Percentiles rank a stretch among this genome's conserved stretches.
Conservation (phyloP, 2,888 invertebrate genomes). For the Sinopyrophorus schimmeli region DNA sequence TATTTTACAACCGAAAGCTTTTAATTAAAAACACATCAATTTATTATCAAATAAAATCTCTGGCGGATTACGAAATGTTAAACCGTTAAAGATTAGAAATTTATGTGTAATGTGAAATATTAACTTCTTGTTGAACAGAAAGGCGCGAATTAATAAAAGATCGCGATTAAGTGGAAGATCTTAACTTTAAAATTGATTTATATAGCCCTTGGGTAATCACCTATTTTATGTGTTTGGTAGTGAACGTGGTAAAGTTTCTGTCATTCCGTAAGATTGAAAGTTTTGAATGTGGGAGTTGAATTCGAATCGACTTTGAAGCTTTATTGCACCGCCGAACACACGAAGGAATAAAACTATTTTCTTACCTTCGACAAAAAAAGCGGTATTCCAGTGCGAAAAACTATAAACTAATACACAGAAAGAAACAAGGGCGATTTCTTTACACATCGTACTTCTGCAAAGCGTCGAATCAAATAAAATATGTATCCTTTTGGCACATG, state of each 20-base stretch:
- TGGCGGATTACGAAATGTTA: no score
- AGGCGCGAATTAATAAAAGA: no score
- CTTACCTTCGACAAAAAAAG: constrained; percentile 28
- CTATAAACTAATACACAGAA: constrained; percentile 23
- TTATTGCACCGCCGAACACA: constrained; percentile 16
- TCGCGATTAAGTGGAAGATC: no score
- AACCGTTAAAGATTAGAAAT: no score
- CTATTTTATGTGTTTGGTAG: no score
- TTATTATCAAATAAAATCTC: no score
- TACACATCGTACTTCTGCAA: constrained; percentile 23
- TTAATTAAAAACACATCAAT: no score
- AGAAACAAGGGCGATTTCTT: constrained; percentile 20
- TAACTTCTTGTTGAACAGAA: no score
- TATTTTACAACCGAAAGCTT: no score
- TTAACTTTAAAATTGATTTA: no score
- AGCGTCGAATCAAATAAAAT: constrained; percentile 24
- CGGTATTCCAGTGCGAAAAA: constrained; percentile 25
- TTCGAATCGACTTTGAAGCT: constrained; percentile 22
- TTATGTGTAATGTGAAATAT: no score
- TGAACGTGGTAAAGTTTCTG: constrained; percentile 18
- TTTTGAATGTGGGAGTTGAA: constrained; percentile 15
- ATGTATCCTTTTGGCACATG: constrained; percentile 25
- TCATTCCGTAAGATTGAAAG: constrained; percentile 17
- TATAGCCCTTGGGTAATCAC: no score
- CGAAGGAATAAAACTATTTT: constrained; percentile 23